phyloP scores from a whole-genome alignment of 2,888 invertebrate genomes.

The Philopedon plagiatum region DNA sequence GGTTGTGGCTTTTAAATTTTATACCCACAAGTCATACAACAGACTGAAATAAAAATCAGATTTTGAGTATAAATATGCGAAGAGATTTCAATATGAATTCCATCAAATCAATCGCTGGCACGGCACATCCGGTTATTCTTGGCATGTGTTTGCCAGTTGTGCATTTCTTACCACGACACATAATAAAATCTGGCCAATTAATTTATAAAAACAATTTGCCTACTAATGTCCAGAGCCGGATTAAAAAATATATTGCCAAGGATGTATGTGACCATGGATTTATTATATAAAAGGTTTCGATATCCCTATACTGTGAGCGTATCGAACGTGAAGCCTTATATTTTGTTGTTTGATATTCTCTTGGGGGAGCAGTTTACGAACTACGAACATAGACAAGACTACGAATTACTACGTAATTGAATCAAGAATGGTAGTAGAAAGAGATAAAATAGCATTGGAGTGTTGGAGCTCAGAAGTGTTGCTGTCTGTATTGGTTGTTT shows the following conservation, averaged over 20 bases:
- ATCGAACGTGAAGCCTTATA: no score
- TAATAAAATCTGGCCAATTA: conserved; percentile 56
- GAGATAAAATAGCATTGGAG: no score
- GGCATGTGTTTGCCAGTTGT: conserved; percentile 66
- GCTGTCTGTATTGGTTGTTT: no score
- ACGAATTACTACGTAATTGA: no score
- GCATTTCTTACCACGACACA: conserved; percentile 52
- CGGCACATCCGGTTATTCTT: conserved; percentile 64
- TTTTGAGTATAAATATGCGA: neutral
- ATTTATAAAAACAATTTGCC: conserved; percentile 53
- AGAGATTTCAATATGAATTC: conserved; percentile 62
- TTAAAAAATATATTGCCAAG: neutral
- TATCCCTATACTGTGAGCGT: no score
- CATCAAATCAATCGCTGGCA: conserved; percentile 65
- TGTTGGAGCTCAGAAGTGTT: no score
- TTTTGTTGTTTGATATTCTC: no score
- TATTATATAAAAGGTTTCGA: no score
- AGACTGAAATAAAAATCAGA: neutral
- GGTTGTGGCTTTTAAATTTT: no score
- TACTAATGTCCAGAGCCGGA: conserved; percentile 28
- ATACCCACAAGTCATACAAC: neutral
- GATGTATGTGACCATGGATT: neutral
- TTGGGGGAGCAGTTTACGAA: no score
- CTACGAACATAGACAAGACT: no score
- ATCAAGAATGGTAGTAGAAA: no score